A percentile compares a stretch with the other conserved stretches of the same genome.
Conservation (phyloP, 2,888 invertebrate genomes). For the Syrphus vitripennis region DNA sequence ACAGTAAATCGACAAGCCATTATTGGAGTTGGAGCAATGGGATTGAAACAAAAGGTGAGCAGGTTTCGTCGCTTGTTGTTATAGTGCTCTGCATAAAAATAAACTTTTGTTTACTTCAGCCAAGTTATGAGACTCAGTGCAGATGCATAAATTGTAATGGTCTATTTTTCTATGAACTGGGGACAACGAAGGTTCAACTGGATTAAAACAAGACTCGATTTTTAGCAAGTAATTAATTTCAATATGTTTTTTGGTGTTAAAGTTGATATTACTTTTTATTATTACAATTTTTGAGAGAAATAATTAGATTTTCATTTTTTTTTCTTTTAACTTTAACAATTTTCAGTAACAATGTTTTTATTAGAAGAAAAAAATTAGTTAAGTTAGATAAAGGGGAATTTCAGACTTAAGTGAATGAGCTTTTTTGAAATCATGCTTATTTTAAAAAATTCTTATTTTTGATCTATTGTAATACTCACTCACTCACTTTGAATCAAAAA, state of each 20-base stretch:
- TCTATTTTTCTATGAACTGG: background rate
- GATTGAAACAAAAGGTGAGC: conserved; percentile 46
- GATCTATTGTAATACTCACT: no score
- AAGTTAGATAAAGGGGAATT: no score
- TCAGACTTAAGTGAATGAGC: no score
- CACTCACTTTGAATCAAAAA: no score
- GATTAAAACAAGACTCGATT: background rate
- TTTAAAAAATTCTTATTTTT: no score
- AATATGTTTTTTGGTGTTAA: background rate
- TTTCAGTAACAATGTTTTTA: no score
- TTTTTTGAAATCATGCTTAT: no score
- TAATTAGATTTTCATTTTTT: background rate
- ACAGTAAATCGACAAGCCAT: conserved; percentile 10
- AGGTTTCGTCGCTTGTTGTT: conserved; percentile 3
- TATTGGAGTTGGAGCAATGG: conserved; percentile 15
- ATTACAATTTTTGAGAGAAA: background rate
- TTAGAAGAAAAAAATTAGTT: no score
- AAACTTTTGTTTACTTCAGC: background rate
- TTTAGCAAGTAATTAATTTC: background rate
- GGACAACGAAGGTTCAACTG: background rate
- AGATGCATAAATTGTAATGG: background rate
- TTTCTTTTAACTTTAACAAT: no score
- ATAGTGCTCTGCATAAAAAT: background rate
- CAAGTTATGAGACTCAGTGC: conserved; percentile 23
- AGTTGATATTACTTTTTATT: background rate